These are phyloP conservation scores for Oithona nana DNA, from an alignment of 2,888 invertebrate genomes.

Conservation along the genomic window DNA sequence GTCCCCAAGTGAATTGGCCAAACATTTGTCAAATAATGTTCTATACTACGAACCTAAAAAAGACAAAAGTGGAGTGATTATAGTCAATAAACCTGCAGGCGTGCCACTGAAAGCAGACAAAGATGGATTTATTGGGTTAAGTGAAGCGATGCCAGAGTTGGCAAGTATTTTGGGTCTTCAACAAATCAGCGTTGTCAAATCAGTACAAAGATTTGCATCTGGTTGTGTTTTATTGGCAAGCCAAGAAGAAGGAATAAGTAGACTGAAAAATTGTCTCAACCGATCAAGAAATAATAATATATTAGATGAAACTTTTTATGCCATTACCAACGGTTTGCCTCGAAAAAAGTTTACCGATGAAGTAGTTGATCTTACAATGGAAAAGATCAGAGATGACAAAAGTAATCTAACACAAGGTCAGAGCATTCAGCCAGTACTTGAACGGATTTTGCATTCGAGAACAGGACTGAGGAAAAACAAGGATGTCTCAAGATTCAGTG, in stretches of 20 bases:
- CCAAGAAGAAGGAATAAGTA: not conserved
- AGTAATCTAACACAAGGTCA: not conserved
- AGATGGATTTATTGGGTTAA: not conserved
- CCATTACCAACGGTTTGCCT: not conserved
- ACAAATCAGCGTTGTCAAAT: not conserved
- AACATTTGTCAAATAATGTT: not conserved
- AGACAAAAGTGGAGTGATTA: not conserved
- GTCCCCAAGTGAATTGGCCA: not conserved
- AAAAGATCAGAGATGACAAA: not conserved
- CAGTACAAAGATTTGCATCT: not conserved
- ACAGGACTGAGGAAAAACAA: not conserved
- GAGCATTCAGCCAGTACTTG: not conserved
- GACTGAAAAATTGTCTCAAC: not conserved
- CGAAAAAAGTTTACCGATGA: not conserved
- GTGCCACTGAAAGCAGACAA: not conserved
- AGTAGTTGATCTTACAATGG: not conserved
- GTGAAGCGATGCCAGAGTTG: not conserved
- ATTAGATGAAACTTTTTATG: not conserved
- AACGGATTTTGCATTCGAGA: not conserved
- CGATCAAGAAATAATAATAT: not conserved
- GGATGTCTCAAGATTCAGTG: not conserved
- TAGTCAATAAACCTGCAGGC: not conserved
- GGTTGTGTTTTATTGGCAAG: not conserved
- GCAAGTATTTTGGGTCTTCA: not conserved
- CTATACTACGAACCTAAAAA: not conserved